Evolutionary conservation across 2,888 invertebrate genomes (phyloP).

Genomic region (Hyalella azteca): DNA sequence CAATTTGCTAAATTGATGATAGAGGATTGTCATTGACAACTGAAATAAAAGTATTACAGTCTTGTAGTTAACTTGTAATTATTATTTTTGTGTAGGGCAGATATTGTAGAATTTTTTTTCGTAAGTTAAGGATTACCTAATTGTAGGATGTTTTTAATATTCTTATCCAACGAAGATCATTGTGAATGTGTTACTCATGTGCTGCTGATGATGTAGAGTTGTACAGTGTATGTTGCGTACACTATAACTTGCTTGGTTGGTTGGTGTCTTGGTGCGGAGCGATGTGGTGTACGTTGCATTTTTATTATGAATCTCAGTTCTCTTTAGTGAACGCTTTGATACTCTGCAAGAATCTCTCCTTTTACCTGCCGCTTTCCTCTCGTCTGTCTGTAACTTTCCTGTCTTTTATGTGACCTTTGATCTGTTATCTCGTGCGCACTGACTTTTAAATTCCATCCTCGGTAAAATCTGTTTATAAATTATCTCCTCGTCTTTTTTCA

Average conservation of each 20-base stretch:
- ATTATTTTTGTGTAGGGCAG: conserved; percentile 25
- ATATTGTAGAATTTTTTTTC: conserved; percentile 31
- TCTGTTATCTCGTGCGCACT: too few relatives aligned
- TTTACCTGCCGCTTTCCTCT: background rate
- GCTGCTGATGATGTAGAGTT: conserved; percentile 1
- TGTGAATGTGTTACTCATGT: conserved; percentile 32
- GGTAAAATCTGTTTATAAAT: too few relatives aligned
- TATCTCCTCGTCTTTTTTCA: too few relatives aligned
- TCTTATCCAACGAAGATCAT: conserved; percentile 35
- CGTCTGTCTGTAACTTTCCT: background rate
- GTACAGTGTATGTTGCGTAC: conserved; percentile 31
- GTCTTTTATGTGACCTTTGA: too few relatives aligned
- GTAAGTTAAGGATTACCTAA: conserved; percentile 32
- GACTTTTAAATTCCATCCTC: too few relatives aligned
- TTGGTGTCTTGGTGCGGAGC: background rate
- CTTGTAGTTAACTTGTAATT: conserved; percentile 31
- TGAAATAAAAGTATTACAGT: conserved; percentile 14
- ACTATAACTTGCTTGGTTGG: background rate
- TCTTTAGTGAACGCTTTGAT: conserved; percentile 5
- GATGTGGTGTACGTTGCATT: background rate
- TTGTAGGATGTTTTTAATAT: conserved; percentile 32
- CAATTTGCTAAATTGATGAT: conserved; percentile 28
- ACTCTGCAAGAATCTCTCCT: conserved; percentile 15
- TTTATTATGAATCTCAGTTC: conserved; percentile 9
- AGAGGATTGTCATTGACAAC: conserved; percentile 25